Base-by-base conservation (phyloP, 2,113 vertebrate species). In the Cranoglanis bouderius region DNA sequence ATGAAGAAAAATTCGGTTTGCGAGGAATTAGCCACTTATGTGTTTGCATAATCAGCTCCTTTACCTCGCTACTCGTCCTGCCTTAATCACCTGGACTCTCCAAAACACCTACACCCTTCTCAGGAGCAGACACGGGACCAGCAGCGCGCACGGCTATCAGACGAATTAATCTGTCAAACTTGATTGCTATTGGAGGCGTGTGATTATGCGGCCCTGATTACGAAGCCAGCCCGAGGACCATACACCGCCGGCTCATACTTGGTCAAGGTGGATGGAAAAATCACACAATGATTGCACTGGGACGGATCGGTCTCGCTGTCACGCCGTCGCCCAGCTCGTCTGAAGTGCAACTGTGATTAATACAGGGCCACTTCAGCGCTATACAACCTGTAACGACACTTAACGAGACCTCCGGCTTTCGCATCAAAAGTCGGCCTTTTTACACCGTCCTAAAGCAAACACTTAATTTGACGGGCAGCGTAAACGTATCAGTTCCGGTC, bases 31-130 rank as follows among this genome's bases (percentile, higher is more conserved):
- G 94, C 91, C 92, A 93, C 95, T 95, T 94, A 91, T 93, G 94
- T 95, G 94, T 95, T 95, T 96, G 95, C 95, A 96, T 96, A 96
- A 95, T 92, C 91, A 95, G 94, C 92, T 94, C 93, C 92, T 95
- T 95, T 91, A 94, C 88, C 92, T 90, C 85, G 85, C 92, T 92
- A 93, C 94, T 94, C 92, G 92, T 93, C 92, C 89, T 83, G 90
- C 94, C 93, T 96, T 96, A 96, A 96, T 96, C 95, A 96, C 95
- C 93, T 94, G 94, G 93, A 84, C 95, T 95, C 96, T 96, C 94
- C 94, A 96, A 94, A 95, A 95, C 95, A 95, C 96, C 96, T 95
- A 96, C 96, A 95, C 95, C 94, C 93, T 95, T 94, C 94, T 95
- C 94, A 94, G 91, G 94, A 95, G 95, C 94, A 94, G 94, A 95